Evolutionary conservation across 2,113 vertebrate genomes (phyloP).

Genomic region (Poeciliopsis turrubarensis): DNA sequence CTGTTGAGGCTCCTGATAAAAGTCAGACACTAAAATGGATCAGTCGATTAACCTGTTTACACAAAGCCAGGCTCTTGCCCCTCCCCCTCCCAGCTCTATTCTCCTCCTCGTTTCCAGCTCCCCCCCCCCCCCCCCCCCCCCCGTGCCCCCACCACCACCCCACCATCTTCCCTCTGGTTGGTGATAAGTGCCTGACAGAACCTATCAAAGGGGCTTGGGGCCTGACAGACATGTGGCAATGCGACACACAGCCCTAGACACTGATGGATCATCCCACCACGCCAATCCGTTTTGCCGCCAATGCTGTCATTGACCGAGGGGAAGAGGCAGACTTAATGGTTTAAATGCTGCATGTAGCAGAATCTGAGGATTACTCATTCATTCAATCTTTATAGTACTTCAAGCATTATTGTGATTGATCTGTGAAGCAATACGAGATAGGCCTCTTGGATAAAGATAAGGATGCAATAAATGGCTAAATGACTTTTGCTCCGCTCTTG

Average conservation of each 20-base stretch:
- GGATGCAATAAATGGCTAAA: conserved; percentile 28
- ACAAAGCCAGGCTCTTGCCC: conserved; percentile 81
- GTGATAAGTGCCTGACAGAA: conserved; percentile 84
- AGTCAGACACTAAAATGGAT: conserved; percentile 92
- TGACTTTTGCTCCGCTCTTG: conserved; percentile 58
- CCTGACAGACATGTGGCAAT: conserved; percentile 75
- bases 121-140: conserved; percentile 50
- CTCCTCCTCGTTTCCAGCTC: conserved; percentile 35
- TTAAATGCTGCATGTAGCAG: conserved; percentile 35
- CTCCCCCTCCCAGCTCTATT: conserved; percentile 48
- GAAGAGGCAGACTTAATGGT: conserved; percentile 24
- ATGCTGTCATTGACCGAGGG: conserved; percentile 70
- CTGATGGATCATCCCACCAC: conserved; percentile 75
- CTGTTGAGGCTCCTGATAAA: conserved; percentile 90
- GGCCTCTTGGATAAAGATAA: conserved; percentile 51
- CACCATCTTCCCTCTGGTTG: conserved; percentile 53
- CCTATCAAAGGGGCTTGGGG: conserved; percentile 70
- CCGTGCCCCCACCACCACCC: conserved; percentile 53
- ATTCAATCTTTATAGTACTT: conserved; percentile 46
- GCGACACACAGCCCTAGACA: conserved; percentile 65
- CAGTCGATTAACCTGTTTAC: conserved; percentile 95
- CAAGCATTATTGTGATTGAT: conserved; percentile 45
- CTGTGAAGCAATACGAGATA: conserved; percentile 45
- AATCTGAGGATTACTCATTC: conserved; percentile 57
- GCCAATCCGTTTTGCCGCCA: conserved; percentile 48